phyloP scores from a whole-genome alignment of 2,888 invertebrate species.

The Xylophagus ater region DNA sequence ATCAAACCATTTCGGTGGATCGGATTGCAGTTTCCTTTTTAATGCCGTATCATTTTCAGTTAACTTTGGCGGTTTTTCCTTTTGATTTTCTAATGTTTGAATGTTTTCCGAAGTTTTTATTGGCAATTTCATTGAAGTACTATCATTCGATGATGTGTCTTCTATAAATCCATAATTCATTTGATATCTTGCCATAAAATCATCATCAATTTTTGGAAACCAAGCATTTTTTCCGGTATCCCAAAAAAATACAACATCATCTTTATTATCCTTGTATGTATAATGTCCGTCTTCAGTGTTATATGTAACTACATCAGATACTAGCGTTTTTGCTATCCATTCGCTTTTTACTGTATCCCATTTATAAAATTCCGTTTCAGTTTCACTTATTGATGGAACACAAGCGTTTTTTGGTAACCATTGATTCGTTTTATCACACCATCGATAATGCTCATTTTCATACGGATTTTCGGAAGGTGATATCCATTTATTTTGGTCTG shows the following conservation, averaged over 20 bases:
- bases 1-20: constrained; percentile 76
- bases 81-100: constrained; percentile 9
- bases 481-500: constrained; percentile 42
- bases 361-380: constrained; percentile 42
- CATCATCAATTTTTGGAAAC: constrained; percentile 95
- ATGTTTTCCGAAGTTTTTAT: no score
- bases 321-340: constrained; percentile 41
- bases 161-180: constrained; percentile 84
- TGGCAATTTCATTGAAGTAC: no score
- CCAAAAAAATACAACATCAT: constrained; percentile 88
- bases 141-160: constrained; percentile 40
- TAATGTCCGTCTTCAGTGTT: constrained; percentile 67
- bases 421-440: constrained; percentile 37
- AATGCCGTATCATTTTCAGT: constrained; percentile 12
- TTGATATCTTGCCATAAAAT: constrained; percentile 92
- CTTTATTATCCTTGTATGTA: constrained; percentile 69
- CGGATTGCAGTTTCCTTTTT: constrained; percentile 44
- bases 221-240: constrained; percentile 83
- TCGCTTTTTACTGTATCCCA: constrained; percentile 51
- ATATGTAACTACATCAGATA: constrained; percentile 42
- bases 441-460: constrained; percentile 37
- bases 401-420: constrained; percentile 41
- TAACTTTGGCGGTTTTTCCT: constrained; percentile 3
- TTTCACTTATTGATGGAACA: constrained; percentile 26
- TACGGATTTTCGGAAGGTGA: constrained; percentile 29